Evolutionary conservation across 2,888 invertebrate genomes (phyloP), one percentile per base, ranked within the genome.

Genomic region (Tubulanus polymorphus): DNA sequence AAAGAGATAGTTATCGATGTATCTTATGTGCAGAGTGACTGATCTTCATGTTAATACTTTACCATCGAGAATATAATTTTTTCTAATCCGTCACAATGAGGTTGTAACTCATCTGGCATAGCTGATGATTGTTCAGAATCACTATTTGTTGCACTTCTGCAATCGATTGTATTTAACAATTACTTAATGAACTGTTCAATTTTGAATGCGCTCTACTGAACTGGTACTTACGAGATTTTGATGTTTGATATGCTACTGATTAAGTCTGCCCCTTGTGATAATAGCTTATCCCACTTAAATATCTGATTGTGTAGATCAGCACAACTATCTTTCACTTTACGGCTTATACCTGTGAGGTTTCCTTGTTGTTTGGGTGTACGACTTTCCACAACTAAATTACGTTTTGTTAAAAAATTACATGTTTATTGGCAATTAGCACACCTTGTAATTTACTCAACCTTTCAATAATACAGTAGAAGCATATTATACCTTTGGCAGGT

Each of bases 301-400:
- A 67, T 57, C n/a, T 60, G 47, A 56, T 73, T 74, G 56, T 73
- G 67, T 37, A 72, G 56, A 53, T 85, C 84, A 27, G 85, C 85
- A 15, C 79, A 80, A 51, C 81, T 77, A 73, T 86, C 85, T 62
- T 83, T 79, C 27, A 84, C 76, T 53, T 83, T 80, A 56, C 85
- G 74, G 15, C 82, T 80, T 56, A 79, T 73, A 10, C 85, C 86
- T 3, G 85, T 85, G 60, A 85, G 72, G 69, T 85, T 85, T 64
- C 73, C 82, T 54, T 18, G 20, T 23, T 41, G 5, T 15, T 41
- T 41, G 5, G 41, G 41, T 41, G 41, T 41, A 8, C 15, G 41
- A 15, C 41, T 41, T 23, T 41, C 20, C 3, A 23, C 20, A 8
- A 41, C 41, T 41, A n/a, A n/a, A n/a, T n/a, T n/a, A n/a, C n/a